Percentiles rank a stretch among this genome's conserved stretches.
phyloP scores from a whole-genome alignment of 2,888 invertebrate genomes.

The Gastracanthus pulcherrimus region DNA sequence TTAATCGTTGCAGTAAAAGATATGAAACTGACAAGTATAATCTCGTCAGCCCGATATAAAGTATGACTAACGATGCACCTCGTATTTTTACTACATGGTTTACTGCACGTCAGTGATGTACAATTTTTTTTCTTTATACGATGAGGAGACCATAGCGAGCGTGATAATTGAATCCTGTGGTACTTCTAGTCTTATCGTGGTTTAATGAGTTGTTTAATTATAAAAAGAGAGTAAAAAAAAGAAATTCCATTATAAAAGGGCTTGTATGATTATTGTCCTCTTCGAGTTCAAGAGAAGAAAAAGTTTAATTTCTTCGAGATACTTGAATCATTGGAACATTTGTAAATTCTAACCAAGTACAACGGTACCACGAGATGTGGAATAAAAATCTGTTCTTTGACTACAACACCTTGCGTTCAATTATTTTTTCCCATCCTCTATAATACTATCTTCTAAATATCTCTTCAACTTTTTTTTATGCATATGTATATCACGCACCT shows the following conservation, averaged over 20 bases:
- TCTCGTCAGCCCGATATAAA: slow-evolving; percentile 3
- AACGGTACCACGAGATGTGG: slow-evolving; percentile 47
- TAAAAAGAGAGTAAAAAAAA: not conserved
- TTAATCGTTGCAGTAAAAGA: not conserved
- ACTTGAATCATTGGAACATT: slow-evolving; percentile 41
- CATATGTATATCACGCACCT: too few relatives aligned
- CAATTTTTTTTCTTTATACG: slow-evolving; percentile 36
- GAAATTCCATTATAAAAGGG: slow-evolving; percentile 26
- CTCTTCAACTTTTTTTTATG: slow-evolving; percentile 14
- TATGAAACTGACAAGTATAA: slow-evolving; percentile 5
- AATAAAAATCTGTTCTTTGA: slow-evolving; percentile 58
- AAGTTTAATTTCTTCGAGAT: slow-evolving; percentile 37
- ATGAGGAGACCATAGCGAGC: slow-evolving; percentile 54
- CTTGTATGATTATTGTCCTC: slow-evolving; percentile 20
- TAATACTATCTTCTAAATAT: too few relatives aligned
- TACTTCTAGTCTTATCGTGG: slow-evolving; percentile 65
- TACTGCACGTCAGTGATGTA: slow-evolving; percentile 50
- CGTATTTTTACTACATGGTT: slow-evolving; percentile 44
- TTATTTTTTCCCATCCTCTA: slow-evolving; percentile 3
- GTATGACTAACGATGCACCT: slow-evolving; percentile 33
- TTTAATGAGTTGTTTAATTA: slow-evolving; percentile 48
- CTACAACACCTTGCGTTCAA: slow-evolving; percentile 31
- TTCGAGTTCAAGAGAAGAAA: slow-evolving; percentile 44
- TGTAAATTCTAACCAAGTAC: slow-evolving; percentile 52
- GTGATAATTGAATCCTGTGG: slow-evolving; percentile 62